Evolutionary conservation across 2,113 vertebrate species (phyloP), one percentile per base, ranked within the genome.

Genomic region (Entomyzon cyanotis): DNA sequence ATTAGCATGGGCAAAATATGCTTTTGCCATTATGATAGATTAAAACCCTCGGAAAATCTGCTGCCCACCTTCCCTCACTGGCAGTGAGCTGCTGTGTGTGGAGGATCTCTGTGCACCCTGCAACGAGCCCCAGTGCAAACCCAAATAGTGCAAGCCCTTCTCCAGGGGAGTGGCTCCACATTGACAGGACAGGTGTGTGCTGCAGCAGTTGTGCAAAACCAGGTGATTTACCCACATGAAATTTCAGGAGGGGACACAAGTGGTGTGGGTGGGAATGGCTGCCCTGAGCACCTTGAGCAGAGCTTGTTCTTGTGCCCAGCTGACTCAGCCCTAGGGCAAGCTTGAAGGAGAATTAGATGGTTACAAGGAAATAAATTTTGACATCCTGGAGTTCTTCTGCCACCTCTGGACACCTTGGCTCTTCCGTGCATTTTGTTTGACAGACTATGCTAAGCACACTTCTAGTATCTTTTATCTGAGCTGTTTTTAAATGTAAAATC

Each of bases 101-200:
- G 52, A 58, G 42, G 10, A 5, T 21, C 24, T 64, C 69, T 20
- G 30, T 24, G 21, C n/a, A 52, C 44, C 52, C 68, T 37, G n/a
- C 63, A 11, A 46, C 25, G 20, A n/a, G 39, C n/a, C 23, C 39
- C 7, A 2, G 15, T 39, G 49, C 67, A 75, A 64, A 50, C 44
- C 18, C 24, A 44, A 28, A 46, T 3, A 16, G 19, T 35, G 39
- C 37, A 47, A 68, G 39, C n/a, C 42, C 55, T 58, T 80, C 33
- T 17, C 28, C 8, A 15, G 46, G 28, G 28, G 70, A 25, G 39
- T 59, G 47, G 16, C n/a, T 82, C 64, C 70, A 10, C 4, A 0
- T 42, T 14, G 44, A 58, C 55, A 35, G 42, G 79, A 25, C 27
- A 31, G 8, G 11, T 0, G 0, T 19, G 69, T 44, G 24, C 64